Base-by-base conservation (phyloP, 2,797 vertebrate genomes). In the Acridotheres tristis region DNA sequence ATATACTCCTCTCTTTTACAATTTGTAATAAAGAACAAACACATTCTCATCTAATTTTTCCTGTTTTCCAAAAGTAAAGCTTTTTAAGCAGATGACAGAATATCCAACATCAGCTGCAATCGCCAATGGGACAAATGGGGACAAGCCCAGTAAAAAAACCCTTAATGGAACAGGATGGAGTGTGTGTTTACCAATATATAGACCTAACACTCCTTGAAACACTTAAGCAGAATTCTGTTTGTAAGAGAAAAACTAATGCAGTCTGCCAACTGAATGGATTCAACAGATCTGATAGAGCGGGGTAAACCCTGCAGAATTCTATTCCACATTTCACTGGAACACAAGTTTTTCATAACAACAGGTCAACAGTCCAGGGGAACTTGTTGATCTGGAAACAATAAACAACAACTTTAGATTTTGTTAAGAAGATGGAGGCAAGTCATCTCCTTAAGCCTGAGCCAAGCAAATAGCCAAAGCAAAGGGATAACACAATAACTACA, bases 401-500 rank as follows among this genome's bases (percentile, higher is more conserved):
- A 67, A 71, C 15, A 55, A 48, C 21, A 75, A 66, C 27, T 74
- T 55, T 3, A 10, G 16, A 47, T 67, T 81, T 54, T 4, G 4
- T 84, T 73, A 23, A 66, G 63, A 84, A 62, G 14, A 50, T 4
- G 1, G 3, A 90, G 43, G 43, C 5, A 50, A 92, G 27, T 34
- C 16, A 67, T 12, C 74, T 79, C 27, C 67, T 83, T 20, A 74
- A 84, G 47, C 11, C n/a, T 30, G 16, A 69, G 38, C 12, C 43
- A 86, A 80, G 19, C 50, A 69, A 67, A 69, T 0, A 48, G 34
- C 29, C 72, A 47, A 57, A 16, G 43, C 38, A 82, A 81, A 54
- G 0, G 1, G 18, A 7, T 19, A 87, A 74, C 2, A 4, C 0
- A 0, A 0, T 22, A 79, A 85, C 32, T 19, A 20, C 0, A 2